Conservation (phyloP, 2,888 invertebrate species). For the Lasioglossum figueresi region DNA sequence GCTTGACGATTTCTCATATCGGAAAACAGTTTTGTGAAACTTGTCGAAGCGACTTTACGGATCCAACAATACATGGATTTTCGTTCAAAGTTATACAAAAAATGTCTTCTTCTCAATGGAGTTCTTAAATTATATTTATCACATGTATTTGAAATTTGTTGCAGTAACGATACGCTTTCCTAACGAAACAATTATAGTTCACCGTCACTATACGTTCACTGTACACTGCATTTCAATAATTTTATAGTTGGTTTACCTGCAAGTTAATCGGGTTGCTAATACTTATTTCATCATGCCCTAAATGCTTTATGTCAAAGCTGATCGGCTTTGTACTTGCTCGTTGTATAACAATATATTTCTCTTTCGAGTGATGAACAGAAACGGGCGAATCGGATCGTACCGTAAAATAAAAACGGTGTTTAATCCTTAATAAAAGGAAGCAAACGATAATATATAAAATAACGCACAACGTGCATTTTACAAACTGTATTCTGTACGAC, state of each 20-base stretch:
- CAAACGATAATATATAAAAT: slow-evolving; percentile 60
- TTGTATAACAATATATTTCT: background rate
- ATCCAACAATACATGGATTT: slow-evolving; percentile 82
- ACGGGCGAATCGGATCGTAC: slow-evolving; percentile 4
- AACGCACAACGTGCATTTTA: slow-evolving; percentile 63
- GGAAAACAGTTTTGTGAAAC: slow-evolving; percentile 81
- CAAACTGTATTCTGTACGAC: slow-evolving; percentile 62
- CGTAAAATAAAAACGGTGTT: slow-evolving; percentile 8
- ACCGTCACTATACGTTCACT: background rate
- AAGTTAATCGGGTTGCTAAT: slow-evolving; percentile 35
- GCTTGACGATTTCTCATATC: slow-evolving; percentile 73
- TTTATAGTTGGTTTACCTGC: slow-evolving; percentile 52
- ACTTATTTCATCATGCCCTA: slow-evolving; percentile 39
- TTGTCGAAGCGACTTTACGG: slow-evolving; percentile 82
- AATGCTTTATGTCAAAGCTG: slow-evolving; percentile 44
- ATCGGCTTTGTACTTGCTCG: slow-evolving; percentile 25
- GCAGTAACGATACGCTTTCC: slow-evolving; percentile 63
- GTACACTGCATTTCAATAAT: background rate
- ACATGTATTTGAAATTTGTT: slow-evolving; percentile 74
- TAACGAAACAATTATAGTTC: slow-evolving; percentile 34
- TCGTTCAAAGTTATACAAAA: slow-evolving; percentile 75
- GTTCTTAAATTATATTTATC: slow-evolving; percentile 76
- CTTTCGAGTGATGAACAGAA: slow-evolving; percentile 15
- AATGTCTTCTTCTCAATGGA: slow-evolving; percentile 72
- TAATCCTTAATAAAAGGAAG: slow-evolving; percentile 44